phyloP scores from a whole-genome alignment of 2,797 vertebrate species.

The Morus bassanus region DNA sequence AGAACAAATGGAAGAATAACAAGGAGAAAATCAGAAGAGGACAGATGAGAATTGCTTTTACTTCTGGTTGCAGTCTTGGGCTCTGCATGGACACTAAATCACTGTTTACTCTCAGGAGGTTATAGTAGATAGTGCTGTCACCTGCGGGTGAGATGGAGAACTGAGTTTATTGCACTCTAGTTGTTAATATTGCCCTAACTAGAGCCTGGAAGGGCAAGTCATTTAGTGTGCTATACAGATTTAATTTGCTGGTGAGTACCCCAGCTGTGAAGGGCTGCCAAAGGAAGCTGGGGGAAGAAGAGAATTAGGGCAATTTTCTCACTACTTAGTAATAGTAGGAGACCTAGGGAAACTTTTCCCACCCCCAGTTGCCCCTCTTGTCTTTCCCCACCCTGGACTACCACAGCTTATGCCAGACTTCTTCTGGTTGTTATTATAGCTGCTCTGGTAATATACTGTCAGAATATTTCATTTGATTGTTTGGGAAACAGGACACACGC shows the following conservation, averaged over 20 bases:
- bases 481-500: fast-evolving
- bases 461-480: no score
- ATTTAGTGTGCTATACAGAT: not conserved
- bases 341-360: not conserved
- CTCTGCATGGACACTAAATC: not conserved
- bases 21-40: not conserved
- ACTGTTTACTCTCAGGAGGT: not conserved
- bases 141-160: not conserved
- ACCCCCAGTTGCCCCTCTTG: no score
- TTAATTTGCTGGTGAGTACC: not conserved
- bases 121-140: not conserved
- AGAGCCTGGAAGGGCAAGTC: not conserved
- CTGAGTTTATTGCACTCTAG: not conserved
- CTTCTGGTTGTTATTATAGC: not conserved
- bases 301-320: not conserved
- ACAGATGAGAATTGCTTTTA: not conserved
- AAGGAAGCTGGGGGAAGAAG: not conserved
- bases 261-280: not conserved
- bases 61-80: not conserved
- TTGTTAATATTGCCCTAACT: not conserved
- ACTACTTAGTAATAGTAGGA: not conserved
- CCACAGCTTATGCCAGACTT: not conserved
- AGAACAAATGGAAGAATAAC: not conserved
- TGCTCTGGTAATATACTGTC: not conserved
- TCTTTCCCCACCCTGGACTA: not conserved